Conservation (phyloP, 2,797 vertebrate genomes). For the Coregonus sp. region DNA sequence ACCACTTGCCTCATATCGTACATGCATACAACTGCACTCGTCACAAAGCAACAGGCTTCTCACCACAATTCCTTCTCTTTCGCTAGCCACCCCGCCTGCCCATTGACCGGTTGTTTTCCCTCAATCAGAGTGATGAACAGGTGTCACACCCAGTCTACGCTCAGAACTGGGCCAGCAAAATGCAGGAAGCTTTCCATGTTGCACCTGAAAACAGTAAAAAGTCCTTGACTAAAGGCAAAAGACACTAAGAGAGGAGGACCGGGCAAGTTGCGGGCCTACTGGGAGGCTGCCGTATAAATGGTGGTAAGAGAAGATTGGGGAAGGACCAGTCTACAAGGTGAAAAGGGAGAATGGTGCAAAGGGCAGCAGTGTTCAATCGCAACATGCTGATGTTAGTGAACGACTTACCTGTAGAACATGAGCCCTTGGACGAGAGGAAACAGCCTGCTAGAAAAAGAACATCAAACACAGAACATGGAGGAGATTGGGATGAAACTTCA, state of each 20-base stretch:
- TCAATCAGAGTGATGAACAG: too few species aligned
- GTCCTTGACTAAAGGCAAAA: neutral
- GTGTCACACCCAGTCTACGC: too few species aligned
- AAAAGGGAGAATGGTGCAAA: neutral
- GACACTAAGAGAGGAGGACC: neutral
- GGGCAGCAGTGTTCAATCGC: neutral
- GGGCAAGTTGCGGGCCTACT: neutral
- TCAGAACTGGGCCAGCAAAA: too few species aligned
- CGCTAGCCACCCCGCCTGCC: too few species aligned
- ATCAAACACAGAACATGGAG: neutral
- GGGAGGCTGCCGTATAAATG: neutral
- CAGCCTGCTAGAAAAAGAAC: neutral
- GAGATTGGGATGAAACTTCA: neutral
- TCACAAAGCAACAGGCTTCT: neutral
- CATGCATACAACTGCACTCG: slow-evolving; percentile 3
- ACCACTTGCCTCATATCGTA: neutral
- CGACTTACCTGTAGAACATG: neutral
- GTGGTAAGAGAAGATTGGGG: neutral
- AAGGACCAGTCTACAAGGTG: neutral
- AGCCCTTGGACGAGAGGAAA: neutral
- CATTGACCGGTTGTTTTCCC: too few species aligned
- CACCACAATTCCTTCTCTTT: too few species aligned
- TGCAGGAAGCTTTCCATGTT: too few species aligned
- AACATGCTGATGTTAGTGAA: too few species aligned
- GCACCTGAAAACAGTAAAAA: too few species aligned